Conservation (phyloP, 2,113 vertebrate species). For the Rhinichthys klamathensis region DNA sequence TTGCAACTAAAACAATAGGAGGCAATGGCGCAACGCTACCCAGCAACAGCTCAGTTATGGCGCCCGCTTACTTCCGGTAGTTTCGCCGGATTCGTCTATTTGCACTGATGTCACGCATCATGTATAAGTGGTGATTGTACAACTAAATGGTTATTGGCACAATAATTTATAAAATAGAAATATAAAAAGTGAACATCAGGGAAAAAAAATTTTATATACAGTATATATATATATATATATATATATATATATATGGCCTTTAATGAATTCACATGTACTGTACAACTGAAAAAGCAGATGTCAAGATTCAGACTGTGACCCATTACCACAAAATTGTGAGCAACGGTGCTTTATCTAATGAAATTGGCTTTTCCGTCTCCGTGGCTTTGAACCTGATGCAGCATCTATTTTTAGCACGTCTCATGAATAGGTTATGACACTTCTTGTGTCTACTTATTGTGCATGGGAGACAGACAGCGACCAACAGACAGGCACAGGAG, state of each 20-base stretch:
- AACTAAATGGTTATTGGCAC: too few species aligned
- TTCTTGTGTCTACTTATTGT: background rate
- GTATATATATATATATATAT: too few species aligned
- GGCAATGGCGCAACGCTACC: too few species aligned
- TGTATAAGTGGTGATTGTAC: too few species aligned
- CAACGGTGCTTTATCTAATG: background rate
- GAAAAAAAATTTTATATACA: too few species aligned
- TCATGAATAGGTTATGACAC: slow-evolving; percentile 23
- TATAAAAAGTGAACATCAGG: background rate
- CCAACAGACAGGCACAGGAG: background rate
- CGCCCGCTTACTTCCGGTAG: too few species aligned
- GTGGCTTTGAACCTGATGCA: background rate
- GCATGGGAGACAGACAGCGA: background rate
- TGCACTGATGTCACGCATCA: too few species aligned
- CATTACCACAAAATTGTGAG: background rate
- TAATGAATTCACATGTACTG: background rate
- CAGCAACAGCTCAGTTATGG: too few species aligned
- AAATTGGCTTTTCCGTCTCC: background rate
- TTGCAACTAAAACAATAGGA: too few species aligned
- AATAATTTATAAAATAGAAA: too few species aligned
- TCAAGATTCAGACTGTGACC: background rate
- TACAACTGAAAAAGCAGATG: background rate
- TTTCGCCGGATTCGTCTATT: too few species aligned
- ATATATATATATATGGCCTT: background rate
- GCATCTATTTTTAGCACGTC: slow-evolving; percentile 15